Conservation (phyloP, 1,140 invertebrate species). For the Heliconius melpomene region DNA sequence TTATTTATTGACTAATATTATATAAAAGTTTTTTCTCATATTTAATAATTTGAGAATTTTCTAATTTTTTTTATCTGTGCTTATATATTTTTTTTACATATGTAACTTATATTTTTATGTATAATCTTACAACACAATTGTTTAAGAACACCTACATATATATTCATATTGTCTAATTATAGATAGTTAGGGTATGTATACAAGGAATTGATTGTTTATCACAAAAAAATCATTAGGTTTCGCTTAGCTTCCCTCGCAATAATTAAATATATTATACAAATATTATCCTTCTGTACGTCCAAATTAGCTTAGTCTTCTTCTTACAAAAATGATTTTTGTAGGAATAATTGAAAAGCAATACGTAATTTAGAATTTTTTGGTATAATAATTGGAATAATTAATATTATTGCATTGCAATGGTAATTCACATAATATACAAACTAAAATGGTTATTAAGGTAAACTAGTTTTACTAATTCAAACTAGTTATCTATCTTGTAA, state of each 20-base stretch:
- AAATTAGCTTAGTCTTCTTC: background rate
- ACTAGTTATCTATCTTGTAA: too few species aligned
- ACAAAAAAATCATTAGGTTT: background rate
- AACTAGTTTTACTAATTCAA: too few species aligned
- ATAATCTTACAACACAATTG: background rate
- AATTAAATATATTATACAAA: background rate
- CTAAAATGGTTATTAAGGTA: background rate
- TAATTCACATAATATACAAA: background rate
- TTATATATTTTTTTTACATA: background rate
- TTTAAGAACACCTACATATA: background rate
- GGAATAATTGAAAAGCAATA: slow-evolving; percentile 10
- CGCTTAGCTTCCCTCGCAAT: slow-evolving; percentile 4
- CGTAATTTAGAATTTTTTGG: background rate
- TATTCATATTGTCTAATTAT: background rate
- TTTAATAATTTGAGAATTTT: too few species aligned
- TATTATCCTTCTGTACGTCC: background rate
- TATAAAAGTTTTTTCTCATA: too few species aligned
- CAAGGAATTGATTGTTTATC: background rate
- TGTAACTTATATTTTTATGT: background rate
- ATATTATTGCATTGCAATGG: too few species aligned
- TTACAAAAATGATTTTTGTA: background rate
- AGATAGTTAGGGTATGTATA: background rate
- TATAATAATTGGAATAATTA: background rate
- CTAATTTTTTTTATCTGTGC: too few species aligned
- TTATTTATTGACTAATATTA: too few species aligned